These are phyloP conservation scores for Echinometra lucunter DNA, from an alignment of 53 echinoderm and acorn worm species.

Conservation along the genomic window DNA sequence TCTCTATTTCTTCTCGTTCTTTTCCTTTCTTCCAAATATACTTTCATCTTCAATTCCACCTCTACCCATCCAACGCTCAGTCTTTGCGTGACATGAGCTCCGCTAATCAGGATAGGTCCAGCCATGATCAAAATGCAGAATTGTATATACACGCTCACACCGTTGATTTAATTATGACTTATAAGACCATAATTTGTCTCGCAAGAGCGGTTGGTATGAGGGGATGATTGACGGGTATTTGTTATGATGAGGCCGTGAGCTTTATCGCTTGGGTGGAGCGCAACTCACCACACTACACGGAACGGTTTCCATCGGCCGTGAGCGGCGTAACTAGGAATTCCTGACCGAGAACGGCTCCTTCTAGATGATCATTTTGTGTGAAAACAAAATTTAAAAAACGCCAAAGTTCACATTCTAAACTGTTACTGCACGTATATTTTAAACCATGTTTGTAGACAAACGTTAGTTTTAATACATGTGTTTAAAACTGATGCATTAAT, in stretches of 20 bases:
- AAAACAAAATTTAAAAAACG: no score
- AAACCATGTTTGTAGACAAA: no score
- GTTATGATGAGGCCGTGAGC: conserved; percentile 45
- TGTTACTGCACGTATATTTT: no score
- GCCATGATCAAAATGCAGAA: conserved; percentile 4
- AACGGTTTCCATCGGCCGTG: neutral
- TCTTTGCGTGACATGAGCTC: conserved; percentile 10
- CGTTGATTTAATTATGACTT: conserved; percentile 57
- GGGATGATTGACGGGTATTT: conserved; percentile 51
- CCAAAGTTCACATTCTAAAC: no score
- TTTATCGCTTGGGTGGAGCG: conserved; percentile 13
- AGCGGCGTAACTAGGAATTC: neutral
- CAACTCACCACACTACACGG: conserved; percentile 46
- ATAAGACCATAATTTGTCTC: conserved; percentile 52
- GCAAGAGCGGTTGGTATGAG: conserved; percentile 11
- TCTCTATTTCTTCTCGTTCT: neutral
- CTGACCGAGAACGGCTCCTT: neutral
- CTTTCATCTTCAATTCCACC: neutral
- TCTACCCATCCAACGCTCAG: neutral
- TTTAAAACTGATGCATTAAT: no score
- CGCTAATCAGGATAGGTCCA: conserved; percentile 35
- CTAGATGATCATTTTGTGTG: no score
- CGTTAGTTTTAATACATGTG: no score
- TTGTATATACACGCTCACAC: conserved; percentile 45
- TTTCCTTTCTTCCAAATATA: neutral